Evolutionary conservation across 2,797 vertebrate genomes (phyloP).

Genomic region (Botia kubotai): DNA sequence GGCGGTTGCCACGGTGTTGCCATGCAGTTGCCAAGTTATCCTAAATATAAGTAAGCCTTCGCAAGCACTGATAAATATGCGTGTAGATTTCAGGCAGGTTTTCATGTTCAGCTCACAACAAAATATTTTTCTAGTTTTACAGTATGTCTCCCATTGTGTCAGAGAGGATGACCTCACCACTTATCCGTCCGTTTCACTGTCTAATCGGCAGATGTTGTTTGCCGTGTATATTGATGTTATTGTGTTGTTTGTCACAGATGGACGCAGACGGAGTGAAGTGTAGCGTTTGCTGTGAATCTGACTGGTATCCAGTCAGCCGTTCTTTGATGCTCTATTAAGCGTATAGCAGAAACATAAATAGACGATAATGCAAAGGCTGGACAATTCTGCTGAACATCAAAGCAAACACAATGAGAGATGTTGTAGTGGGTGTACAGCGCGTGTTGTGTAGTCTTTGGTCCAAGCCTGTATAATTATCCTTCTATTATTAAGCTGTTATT

Average conservation of each 20-base stretch:
- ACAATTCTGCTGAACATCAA: background rate
- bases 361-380: background rate
- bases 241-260: constrained; percentile 23
- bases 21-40: background rate
- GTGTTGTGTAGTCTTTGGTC: background rate
- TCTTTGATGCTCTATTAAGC: constrained; percentile 22
- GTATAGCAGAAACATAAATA: constrained; percentile 32
- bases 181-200: background rate
- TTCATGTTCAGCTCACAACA: background rate
- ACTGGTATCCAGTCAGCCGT: constrained; percentile 18
- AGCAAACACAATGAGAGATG: background rate
- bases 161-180: background rate
- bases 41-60: background rate
- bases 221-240: background rate
- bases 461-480: background rate
- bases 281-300: constrained; percentile 4
- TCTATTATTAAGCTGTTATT: background rate
- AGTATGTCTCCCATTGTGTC: background rate
- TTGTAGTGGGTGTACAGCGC: background rate
- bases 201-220: constrained; percentile 15
- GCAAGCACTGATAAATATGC: background rate
- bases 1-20: background rate
- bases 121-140: background rate
- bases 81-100: background rate
- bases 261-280: background rate